These are phyloP conservation scores for Isoperla grammatica DNA, from an alignment of 2,888 invertebrate genomes.

Conservation along the genomic window DNA sequence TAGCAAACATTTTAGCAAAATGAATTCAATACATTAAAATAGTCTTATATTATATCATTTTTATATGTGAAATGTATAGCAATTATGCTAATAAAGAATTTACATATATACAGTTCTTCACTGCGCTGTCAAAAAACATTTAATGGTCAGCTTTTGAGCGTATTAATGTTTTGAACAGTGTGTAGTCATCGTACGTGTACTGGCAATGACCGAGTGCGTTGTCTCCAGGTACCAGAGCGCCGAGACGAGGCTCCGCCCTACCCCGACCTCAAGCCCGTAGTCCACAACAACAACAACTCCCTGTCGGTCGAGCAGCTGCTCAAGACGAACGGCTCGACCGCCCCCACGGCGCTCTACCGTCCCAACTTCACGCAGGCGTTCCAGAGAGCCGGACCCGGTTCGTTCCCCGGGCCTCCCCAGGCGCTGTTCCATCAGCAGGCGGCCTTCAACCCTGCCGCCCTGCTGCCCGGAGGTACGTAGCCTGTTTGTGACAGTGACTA, in stretches of 20 bases:
- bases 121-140: too few species aligned
- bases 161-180: too few species aligned
- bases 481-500: too few species aligned
- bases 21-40: too few species aligned
- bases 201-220: too few species aligned
- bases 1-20: too few species aligned
- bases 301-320: constrained; percentile 13
- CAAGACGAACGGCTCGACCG: constrained; percentile 42
- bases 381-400: constrained; percentile 52
- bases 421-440: constrained; percentile 23
- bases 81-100: too few species aligned
- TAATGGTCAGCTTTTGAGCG: too few species aligned
- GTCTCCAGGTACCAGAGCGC: neutral
- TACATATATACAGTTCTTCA: too few species aligned
- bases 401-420: constrained; percentile 10
- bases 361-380: constrained; percentile 68
- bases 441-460: constrained; percentile 3
- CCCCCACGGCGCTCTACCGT: constrained; percentile 61
- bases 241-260: neutral
- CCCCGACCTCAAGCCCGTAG: neutral
- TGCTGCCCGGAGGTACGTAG: constrained; percentile 8
- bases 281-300: neutral
- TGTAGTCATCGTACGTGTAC: too few species aligned
- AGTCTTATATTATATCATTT: too few species aligned
- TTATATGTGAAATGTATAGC: too few species aligned